Conservation (phyloP, 2,113 vertebrate genomes). For the Girardinichthys multiradiatus region DNA sequence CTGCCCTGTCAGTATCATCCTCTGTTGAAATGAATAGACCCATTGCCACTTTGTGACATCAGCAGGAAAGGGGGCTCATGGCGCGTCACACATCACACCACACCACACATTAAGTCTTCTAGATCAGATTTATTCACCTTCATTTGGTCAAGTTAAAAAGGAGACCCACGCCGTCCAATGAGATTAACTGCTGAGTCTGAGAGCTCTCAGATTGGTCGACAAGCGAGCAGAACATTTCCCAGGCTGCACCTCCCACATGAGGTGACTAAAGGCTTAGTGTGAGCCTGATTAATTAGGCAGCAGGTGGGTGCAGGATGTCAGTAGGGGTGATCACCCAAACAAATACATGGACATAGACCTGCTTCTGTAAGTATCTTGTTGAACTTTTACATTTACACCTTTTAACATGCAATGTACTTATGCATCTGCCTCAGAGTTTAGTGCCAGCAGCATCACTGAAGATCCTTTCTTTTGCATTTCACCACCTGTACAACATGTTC, state of each 20-base stretch:
- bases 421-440: not conserved
- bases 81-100: slow-evolving; percentile 55
- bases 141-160: slow-evolving; percentile 20
- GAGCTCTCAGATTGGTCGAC: slow-evolving; percentile 53
- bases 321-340: slow-evolving; percentile 52
- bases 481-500: not conserved
- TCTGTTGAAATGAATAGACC: not conserved
- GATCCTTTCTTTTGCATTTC: not conserved
- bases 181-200: slow-evolving; percentile 1
- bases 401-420: not conserved
- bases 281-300: slow-evolving; percentile 82
- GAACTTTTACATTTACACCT: not conserved
- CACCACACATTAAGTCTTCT: slow-evolving; percentile 31
- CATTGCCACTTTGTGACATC: slow-evolving; percentile 11
- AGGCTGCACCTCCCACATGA: slow-evolving; percentile 63
- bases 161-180: slow-evolving; percentile 39
- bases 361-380: slow-evolving; percentile 76
- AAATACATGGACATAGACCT: slow-evolving; percentile 75
- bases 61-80: slow-evolving; percentile 7
- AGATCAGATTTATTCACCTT: slow-evolving; percentile 22
- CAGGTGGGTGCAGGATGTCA: slow-evolving; percentile 66
- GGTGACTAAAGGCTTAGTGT: slow-evolving; percentile 74
- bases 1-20: not conserved
- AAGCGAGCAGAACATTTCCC: slow-evolving; percentile 38
- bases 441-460: not conserved